Evolutionary conservation across 1,140 invertebrate genomes (phyloP).

Genomic region (Tribolium castaneum): DNA sequence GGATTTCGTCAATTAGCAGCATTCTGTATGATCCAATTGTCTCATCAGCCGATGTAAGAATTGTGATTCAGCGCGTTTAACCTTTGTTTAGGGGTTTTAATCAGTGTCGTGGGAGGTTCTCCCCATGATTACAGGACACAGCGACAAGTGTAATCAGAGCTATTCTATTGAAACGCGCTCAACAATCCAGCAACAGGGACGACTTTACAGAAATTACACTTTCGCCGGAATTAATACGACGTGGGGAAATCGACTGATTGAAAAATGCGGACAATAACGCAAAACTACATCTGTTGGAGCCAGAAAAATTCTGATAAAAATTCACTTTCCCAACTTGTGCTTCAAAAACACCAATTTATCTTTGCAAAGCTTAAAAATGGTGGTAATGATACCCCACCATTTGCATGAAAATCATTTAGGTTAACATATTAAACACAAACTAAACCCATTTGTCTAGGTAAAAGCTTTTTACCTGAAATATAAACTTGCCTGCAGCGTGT

Average conservation of each 20-base stretch:
- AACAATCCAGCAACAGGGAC: slow-evolving; percentile 38
- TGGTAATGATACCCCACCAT: no score
- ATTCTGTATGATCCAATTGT: not conserved
- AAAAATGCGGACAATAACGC: slow-evolving; percentile 9
- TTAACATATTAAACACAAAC: no score
- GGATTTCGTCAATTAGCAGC: not conserved
- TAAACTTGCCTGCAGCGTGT: no score
- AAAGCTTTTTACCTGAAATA: no score
- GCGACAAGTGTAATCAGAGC: slow-evolving; percentile 46
- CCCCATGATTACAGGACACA: slow-evolving; percentile 44
- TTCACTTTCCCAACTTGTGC: no score
- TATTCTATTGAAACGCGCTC: slow-evolving; percentile 44
- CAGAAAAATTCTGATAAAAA: not conserved
- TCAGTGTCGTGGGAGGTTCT: slow-evolving; percentile 33
- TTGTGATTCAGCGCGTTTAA: slow-evolving; percentile 39
- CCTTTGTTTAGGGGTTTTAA: slow-evolving; percentile 44
- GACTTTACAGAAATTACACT: slow-evolving; percentile 43
- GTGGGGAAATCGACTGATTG: slow-evolving; percentile 32
- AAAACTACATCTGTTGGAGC: not conserved
- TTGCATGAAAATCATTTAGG: no score
- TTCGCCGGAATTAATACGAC: slow-evolving; percentile 24
- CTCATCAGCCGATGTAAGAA: slow-evolving; percentile 1
- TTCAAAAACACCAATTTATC: no score
- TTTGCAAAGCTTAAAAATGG: no score
- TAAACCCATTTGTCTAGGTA: no score